phyloP scores from a whole-genome alignment of 2,888 invertebrate genomes.

The Torymus texanus region DNA sequence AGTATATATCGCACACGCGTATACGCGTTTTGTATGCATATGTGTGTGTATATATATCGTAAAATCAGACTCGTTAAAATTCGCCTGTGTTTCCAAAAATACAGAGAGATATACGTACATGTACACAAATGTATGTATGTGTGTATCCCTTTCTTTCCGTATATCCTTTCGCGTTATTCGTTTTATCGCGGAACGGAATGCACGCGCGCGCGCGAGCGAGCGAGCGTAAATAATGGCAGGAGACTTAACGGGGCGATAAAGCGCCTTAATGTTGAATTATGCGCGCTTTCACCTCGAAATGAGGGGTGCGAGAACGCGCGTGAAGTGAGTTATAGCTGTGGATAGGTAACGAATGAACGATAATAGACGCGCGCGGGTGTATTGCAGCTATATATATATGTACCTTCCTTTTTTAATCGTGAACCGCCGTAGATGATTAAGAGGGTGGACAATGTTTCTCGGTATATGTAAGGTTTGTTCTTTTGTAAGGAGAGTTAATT shows the following conservation, averaged over 20 bases:
- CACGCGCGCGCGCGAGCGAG: too few species aligned
- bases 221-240: constrained; percentile 19
- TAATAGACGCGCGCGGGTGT: constrained; percentile 15
- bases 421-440: not conserved
- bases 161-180: not conserved
- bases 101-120: too few species aligned
- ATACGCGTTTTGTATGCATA: too few species aligned
- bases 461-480: not conserved
- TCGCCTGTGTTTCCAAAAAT: constrained; percentile 20
- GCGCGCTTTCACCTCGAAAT: constrained; percentile 48
- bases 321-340: constrained; percentile 25
- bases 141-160: not conserved
- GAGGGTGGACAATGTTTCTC: not conserved
- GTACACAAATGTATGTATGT: too few species aligned
- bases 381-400: too few species aligned
- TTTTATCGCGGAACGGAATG: not conserved
- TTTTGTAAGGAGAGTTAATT: not conserved
- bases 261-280: constrained; percentile 49
- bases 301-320: constrained; percentile 13
- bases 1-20: too few species aligned
- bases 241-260: constrained; percentile 44
- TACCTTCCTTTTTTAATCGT: not conserved
- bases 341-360: constrained; percentile 48
- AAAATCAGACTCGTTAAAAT: constrained; percentile 26
- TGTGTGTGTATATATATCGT: constrained; percentile 2